phyloP scores from a whole-genome alignment of 1,140 invertebrate species.

The Polypedilum pembai region DNA sequence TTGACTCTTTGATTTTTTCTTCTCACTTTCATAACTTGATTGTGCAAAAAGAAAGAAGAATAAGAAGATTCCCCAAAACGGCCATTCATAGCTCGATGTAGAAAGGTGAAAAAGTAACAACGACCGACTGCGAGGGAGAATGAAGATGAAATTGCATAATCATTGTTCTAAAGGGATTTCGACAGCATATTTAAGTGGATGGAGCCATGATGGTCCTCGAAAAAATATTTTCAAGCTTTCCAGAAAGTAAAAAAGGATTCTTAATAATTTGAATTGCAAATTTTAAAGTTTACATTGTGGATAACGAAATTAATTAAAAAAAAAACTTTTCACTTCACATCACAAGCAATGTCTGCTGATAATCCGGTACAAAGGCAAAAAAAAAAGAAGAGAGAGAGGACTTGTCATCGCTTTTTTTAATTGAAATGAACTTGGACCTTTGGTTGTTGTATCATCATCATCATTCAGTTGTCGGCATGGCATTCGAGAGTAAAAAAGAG shows the following conservation, averaged over 20 bases:
- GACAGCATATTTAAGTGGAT: too few species aligned
- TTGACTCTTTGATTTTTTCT: background rate
- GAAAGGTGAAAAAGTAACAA: background rate
- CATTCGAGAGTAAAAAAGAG: background rate
- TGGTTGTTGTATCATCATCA: constrained; percentile 1
- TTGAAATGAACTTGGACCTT: constrained; percentile 17
- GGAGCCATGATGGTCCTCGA: background rate
- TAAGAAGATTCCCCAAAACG: background rate
- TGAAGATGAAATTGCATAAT: constrained; percentile 6
- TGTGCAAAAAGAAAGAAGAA: too few species aligned
- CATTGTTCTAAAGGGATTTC: background rate
- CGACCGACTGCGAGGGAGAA: background rate
- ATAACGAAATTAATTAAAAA: constrained; percentile 19
- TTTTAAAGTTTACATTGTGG: constrained; percentile 3
- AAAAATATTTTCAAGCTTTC: background rate
- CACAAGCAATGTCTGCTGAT: background rate
- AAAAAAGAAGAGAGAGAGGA: background rate
- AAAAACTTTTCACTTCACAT: background rate
- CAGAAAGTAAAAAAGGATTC: background rate
- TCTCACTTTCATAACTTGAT: too few species aligned
- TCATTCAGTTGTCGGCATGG: background rate
- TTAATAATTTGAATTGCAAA: background rate
- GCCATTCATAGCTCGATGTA: background rate
- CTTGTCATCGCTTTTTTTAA: constrained; percentile 16
- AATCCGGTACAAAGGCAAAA: background rate